Percentiles rank a stretch among this genome's conserved stretches.
These are phyloP conservation scores for Siniperca undulata DNA, from an alignment of 2,797 vertebrate genomes.

Conservation along the genomic window DNA sequence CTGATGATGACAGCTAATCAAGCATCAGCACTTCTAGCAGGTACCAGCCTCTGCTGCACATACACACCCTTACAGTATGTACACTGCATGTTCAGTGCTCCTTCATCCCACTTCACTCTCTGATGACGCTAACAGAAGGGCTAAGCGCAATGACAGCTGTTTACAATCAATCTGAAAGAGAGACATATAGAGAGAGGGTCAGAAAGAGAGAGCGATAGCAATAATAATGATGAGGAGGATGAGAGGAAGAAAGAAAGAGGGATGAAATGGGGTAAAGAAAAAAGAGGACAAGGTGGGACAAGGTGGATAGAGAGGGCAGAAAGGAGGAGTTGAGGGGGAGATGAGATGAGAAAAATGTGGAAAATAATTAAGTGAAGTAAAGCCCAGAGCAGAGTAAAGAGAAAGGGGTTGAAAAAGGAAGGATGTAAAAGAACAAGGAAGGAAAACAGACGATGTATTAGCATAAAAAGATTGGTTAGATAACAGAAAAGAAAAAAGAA, in stretches of 20 bases:
- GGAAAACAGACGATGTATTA: background rate
- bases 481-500: background rate
- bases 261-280: background rate
- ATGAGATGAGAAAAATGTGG: background rate
- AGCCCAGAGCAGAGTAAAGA: background rate
- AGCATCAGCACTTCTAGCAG: constrained; percentile 10
- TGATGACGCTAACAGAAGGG: constrained; percentile 5
- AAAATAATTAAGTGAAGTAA: background rate
- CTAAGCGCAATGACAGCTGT: background rate
- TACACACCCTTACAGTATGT: background rate
- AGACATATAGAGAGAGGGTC: background rate
- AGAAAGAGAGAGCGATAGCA: background rate
- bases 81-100: background rate
- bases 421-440: too few species aligned
- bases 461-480: background rate
- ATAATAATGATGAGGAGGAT: background rate
- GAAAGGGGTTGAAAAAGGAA: background rate
- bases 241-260: background rate
- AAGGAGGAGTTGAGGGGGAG: background rate
- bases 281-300: background rate
- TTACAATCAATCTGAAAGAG: too few species aligned
- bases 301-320: background rate
- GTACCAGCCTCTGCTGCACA: background rate
- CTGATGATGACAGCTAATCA: constrained; percentile 38
- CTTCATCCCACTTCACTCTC: constrained; percentile 2